Evolutionary conservation across 1,140 invertebrate genomes (phyloP).

Genomic region (Bicyclus anynana): DNA sequence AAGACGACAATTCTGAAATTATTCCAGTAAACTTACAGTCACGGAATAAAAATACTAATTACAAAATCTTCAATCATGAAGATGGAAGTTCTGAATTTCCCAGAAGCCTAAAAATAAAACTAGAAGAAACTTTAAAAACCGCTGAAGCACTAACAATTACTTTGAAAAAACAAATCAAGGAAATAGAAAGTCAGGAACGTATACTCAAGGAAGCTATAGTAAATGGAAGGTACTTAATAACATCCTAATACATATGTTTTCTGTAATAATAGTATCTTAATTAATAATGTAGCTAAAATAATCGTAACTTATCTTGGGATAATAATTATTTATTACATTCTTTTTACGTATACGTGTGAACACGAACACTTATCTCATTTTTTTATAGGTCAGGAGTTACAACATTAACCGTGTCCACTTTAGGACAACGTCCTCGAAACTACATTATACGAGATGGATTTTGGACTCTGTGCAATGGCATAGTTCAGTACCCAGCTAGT

Average conservation of each 20-base stretch:
- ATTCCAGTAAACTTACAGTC: not conserved
- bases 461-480: constrained; percentile 53
- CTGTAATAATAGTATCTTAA: not conserved
- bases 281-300: too few relatives aligned
- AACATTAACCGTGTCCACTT: constrained; percentile 39
- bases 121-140: constrained; percentile 33
- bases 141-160: constrained; percentile 36
- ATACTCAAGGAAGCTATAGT: constrained; percentile 48
- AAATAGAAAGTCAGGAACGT: constrained; percentile 30
- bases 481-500: constrained; percentile 36
- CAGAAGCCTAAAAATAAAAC: constrained; percentile 10
- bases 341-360: too few relatives aligned
- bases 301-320: too few relatives aligned
- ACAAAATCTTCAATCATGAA: not conserved
- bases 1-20: not conserved
- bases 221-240: constrained; percentile 55
- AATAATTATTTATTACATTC: too few relatives aligned
- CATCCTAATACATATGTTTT: too few relatives aligned
- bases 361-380: not conserved
- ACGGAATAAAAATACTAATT: not conserved
- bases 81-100: not conserved
- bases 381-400: constrained; percentile 47
- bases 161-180: constrained; percentile 40
- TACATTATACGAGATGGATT: constrained; percentile 55
- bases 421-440: constrained; percentile 27